These are phyloP conservation scores for Brachymystax lenok DNA, from an alignment of 2,797 vertebrate species.

Conservation along the genomic window DNA sequence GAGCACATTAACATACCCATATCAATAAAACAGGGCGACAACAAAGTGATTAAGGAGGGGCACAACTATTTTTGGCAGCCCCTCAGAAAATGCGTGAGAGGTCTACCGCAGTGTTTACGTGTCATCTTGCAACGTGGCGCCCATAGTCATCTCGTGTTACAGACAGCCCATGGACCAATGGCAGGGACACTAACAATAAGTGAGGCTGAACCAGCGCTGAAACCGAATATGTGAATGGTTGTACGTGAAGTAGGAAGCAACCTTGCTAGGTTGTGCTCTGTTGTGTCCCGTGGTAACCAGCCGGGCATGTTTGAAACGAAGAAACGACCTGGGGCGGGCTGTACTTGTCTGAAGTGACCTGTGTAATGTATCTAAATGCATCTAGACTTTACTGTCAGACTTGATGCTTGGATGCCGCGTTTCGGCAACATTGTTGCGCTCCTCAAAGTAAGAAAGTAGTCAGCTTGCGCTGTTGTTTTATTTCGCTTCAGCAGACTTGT, in stretches of 20 bases:
- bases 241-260: slow-evolving; percentile 50
- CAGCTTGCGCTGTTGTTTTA: neutral
- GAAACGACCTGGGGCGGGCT: slow-evolving; percentile 17
- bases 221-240: slow-evolving; percentile 59
- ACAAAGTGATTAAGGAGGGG: too few relatives aligned
- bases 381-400: slow-evolving; percentile 3
- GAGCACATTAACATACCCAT: too few relatives aligned
- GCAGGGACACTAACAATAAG: slow-evolving; percentile 5
- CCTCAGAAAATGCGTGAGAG: neutral
- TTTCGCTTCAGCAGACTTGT: neutral
- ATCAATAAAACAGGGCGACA: too few relatives aligned
- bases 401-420: neutral
- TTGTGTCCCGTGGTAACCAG: slow-evolving; percentile 38
- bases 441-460: neutral
- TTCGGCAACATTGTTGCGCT: slow-evolving; percentile 1
- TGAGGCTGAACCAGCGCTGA: neutral
- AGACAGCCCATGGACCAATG: slow-evolving; percentile 60
- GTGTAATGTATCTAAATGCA: slow-evolving; percentile 6
- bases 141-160: slow-evolving; percentile 54
- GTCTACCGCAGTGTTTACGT: slow-evolving; percentile 17
- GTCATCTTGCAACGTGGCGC: slow-evolving; percentile 80
- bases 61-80: neutral
- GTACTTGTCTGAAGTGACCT: slow-evolving; percentile 11
- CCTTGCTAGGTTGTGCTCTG: slow-evolving; percentile 58
- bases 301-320: slow-evolving; percentile 50